A percentile compares a stretch with the other conserved stretches of the same genome.
phyloP scores from a whole-genome alignment of 2,113 vertebrate species.

The Clinocottus analis region DNA sequence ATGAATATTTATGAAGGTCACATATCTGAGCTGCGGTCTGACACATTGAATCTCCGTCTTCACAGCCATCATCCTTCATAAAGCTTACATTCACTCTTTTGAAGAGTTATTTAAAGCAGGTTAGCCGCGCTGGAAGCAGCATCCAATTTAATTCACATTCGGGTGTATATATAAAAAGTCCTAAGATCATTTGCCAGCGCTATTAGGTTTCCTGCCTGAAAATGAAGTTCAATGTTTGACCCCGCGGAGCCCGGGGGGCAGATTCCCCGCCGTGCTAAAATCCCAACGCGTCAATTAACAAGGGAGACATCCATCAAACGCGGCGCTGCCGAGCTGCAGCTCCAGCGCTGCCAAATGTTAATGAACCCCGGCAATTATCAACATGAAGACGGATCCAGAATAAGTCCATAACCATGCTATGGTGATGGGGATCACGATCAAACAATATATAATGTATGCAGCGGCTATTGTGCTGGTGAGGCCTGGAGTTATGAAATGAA shows the following conservation, averaged over 20 bases:
- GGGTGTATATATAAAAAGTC: slow-evolving; percentile 44
- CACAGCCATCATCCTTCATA: slow-evolving; percentile 9
- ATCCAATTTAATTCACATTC: slow-evolving; percentile 59
- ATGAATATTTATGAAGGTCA: slow-evolving; percentile 71
- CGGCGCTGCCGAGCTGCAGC: background rate
- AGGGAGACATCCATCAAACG: slow-evolving; percentile 41
- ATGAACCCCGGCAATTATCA: slow-evolving; percentile 35
- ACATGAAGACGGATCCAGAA: slow-evolving; percentile 7
- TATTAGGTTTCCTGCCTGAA: slow-evolving; percentile 47
- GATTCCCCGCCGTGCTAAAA: slow-evolving; percentile 20
- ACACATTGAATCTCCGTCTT: background rate
- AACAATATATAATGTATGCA: slow-evolving; percentile 12
- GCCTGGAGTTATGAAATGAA: slow-evolving; percentile 41
- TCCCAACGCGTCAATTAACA: slow-evolving; percentile 45
- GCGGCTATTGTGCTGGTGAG: background rate
- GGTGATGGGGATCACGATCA: slow-evolving; percentile 17
- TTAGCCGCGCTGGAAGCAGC: background rate
- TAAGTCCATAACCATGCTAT: background rate
- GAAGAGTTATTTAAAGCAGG: slow-evolving; percentile 44
- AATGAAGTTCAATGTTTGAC: slow-evolving; percentile 59
- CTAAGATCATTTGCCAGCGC: slow-evolving; percentile 41
- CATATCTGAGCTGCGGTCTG: slow-evolving; percentile 44
- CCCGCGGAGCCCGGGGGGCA: slow-evolving; percentile 2
- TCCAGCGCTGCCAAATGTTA: slow-evolving; percentile 14
- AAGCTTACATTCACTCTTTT: slow-evolving; percentile 21